Evolutionary conservation across 2,113 vertebrate species (phyloP).

Genomic region (Martes martes): DNA sequence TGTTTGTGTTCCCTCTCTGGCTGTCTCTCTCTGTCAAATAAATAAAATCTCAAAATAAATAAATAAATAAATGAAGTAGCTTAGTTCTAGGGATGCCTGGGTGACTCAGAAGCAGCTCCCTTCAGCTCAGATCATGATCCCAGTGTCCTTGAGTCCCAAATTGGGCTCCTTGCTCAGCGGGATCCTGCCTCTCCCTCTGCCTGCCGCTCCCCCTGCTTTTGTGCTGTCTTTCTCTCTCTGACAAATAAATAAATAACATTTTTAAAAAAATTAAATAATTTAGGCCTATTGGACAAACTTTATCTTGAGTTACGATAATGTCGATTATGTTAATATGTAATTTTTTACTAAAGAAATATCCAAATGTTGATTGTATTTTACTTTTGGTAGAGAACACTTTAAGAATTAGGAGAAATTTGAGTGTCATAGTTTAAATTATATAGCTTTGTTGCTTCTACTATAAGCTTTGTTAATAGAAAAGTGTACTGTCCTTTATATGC

Average conservation of each 20-base stretch:
- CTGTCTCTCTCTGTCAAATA: too few species aligned
- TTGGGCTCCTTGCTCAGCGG: background rate
- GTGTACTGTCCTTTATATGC: background rate
- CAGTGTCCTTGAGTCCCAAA: too few species aligned
- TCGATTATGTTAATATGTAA: background rate
- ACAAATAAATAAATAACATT: too few species aligned
- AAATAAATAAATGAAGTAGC: too few species aligned
- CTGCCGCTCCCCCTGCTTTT: background rate
- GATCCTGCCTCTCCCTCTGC: background rate
- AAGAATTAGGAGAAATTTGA: background rate
- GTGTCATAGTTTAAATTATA: background rate
- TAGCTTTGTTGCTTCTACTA: background rate
- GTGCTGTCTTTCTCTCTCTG: too few species aligned
- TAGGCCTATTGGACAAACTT: background rate
- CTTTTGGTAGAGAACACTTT: background rate
- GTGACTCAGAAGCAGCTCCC: background rate
- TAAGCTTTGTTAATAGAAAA: conserved; percentile 24
- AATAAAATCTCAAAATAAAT: too few species aligned
- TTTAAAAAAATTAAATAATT: too few species aligned
- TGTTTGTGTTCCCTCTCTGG: too few species aligned
- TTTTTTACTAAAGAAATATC: background rate
- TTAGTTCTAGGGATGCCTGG: background rate
- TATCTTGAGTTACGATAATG: background rate
- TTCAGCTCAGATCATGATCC: background rate
- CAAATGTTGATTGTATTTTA: conserved; percentile 11